Evolutionary conservation across 2,797 vertebrate genomes (phyloP).

Genomic region (Erithacus rubecula): DNA sequence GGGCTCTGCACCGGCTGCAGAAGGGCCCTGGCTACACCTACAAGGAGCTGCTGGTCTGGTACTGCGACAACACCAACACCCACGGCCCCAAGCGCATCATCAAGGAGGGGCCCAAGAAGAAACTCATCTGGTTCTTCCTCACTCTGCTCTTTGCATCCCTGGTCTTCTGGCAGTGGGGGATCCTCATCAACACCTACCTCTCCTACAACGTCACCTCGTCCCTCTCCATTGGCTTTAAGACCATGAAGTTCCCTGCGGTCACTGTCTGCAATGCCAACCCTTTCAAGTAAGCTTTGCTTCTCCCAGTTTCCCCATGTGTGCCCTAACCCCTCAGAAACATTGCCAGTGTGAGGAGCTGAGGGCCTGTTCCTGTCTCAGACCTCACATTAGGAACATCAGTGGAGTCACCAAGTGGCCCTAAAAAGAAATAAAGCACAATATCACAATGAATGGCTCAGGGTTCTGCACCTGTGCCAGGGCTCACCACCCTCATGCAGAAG

Average conservation of each 20-base stretch:
- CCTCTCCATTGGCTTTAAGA: constrained; percentile 79
- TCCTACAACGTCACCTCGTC: constrained; percentile 77
- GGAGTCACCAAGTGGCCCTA: background rate
- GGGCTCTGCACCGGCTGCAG: constrained; percentile 79
- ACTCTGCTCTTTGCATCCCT: constrained; percentile 76
- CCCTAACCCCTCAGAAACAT: too few relatives aligned
- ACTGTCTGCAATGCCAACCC: constrained; percentile 81
- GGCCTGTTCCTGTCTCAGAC: rapidly evolving
- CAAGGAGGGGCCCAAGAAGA: constrained; percentile 82
- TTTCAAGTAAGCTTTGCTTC: constrained; percentile 71
- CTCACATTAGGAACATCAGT: rapidly evolving
- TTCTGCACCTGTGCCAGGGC: background rate
- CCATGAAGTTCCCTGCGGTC: constrained; percentile 81
- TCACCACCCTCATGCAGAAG: background rate
- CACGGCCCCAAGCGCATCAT: constrained; percentile 83
- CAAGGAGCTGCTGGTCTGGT: constrained; percentile 83
- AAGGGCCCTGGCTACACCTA: constrained; percentile 82
- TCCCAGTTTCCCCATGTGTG: rapidly evolving
- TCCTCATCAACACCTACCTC: constrained; percentile 79
- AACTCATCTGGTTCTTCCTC: constrained; percentile 78
- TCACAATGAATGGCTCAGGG: background rate
- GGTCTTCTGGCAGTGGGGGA: constrained; percentile 81
- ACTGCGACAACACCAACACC: constrained; percentile 84
- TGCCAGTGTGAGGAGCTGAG: background rate
- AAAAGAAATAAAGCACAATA: background rate